A percentile compares a stretch with the other conserved stretches of the same genome.
phyloP scores from a whole-genome alignment of 1,140 invertebrate genomes.

The Antheraea mylitta region DNA sequence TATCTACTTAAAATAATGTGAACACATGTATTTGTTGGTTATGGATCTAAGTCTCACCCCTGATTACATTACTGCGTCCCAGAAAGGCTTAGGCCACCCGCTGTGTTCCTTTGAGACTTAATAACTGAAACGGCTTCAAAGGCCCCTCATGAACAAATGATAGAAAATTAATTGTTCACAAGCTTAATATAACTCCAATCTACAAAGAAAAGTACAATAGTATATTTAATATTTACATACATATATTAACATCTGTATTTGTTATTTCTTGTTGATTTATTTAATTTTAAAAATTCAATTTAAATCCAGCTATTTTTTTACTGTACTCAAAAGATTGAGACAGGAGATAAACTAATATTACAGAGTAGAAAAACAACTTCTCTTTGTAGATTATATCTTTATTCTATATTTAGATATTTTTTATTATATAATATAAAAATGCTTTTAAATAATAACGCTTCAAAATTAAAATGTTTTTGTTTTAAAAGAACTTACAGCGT shows the following conservation, averaged over 20 bases:
- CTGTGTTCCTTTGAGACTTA: conserved; percentile 43
- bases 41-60: neutral
- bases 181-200: conserved; percentile 6
- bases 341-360: too few species aligned
- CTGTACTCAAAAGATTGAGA: too few species aligned
- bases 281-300: neutral
- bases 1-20: neutral
- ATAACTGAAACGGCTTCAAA: conserved; percentile 39
- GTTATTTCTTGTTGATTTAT: neutral
- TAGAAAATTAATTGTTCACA: conserved; percentile 41
- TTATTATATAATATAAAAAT: too few species aligned
- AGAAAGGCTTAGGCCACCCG: conserved; percentile 22
- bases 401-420: too few species aligned
- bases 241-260: too few species aligned
- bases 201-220: neutral
- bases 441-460: too few species aligned
- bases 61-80: neutral
- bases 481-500: too few species aligned
- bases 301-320: too few species aligned
- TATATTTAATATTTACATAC: neutral
- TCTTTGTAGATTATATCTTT: too few species aligned
- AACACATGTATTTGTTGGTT: neutral
- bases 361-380: too few species aligned
- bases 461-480: too few species aligned
- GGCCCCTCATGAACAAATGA: conserved; percentile 44